phyloP scores from a whole-genome alignment of 1,140 invertebrate genomes.

The Papilio polyxenes region DNA sequence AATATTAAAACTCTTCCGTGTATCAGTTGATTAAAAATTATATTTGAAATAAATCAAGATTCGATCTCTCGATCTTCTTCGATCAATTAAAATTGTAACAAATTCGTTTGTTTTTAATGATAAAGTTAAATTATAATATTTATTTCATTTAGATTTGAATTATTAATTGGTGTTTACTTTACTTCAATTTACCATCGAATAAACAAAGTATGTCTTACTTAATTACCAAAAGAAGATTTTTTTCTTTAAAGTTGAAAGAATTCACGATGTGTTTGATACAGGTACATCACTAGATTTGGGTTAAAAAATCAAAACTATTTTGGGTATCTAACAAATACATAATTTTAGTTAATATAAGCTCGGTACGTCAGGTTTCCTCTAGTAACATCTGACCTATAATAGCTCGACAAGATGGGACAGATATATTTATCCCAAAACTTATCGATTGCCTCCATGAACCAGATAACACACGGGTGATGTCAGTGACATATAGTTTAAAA shows the following conservation, averaged over 20 bases:
- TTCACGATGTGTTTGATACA: neutral
- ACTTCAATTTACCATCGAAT: neutral
- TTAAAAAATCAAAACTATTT: too few species aligned
- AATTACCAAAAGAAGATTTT: conserved; percentile 19
- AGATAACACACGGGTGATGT: conserved; percentile 27
- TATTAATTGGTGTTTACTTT: too few species aligned
- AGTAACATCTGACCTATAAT: neutral
- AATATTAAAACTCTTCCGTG: neutral
- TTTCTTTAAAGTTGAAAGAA: conserved; percentile 23
- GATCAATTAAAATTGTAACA: neutral
- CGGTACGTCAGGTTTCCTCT: neutral
- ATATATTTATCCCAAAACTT: neutral
- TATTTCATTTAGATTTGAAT: too few species aligned
- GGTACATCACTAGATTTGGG: neutral
- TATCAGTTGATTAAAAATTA: neutral
- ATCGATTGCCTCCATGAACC: conserved; percentile 20
- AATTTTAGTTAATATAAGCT: neutral
- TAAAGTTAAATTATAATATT: too few species aligned
- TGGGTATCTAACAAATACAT: too few species aligned
- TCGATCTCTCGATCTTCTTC: too few species aligned
- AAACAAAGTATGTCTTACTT: conserved; percentile 6
- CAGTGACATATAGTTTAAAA: conserved; percentile 32
- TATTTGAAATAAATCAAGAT: neutral
- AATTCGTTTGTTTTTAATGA: too few species aligned
- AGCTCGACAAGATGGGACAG: neutral